Evolutionary conservation across 2,888 invertebrate species (phyloP).

Genomic region (Tillus elongatus): DNA sequence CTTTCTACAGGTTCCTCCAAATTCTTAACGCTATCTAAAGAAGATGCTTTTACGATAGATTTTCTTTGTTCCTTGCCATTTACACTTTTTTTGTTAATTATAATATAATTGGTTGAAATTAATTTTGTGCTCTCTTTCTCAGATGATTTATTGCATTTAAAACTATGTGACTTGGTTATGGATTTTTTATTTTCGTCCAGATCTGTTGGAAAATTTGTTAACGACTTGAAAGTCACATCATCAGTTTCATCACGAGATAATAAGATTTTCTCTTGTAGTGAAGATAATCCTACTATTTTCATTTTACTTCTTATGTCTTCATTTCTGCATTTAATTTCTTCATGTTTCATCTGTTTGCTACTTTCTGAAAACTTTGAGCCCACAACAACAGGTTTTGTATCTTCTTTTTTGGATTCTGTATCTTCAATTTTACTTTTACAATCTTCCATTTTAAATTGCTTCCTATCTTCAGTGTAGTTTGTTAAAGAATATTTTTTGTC

Average conservation of each 20-base stretch:
- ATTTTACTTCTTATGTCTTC: constrained; percentile 34
- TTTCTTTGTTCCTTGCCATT: constrained; percentile 18
- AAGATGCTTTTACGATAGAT: constrained; percentile 35
- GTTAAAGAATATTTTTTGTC: neutral
- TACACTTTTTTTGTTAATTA: constrained; percentile 24
- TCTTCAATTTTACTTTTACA: constrained; percentile 25
- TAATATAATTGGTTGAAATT: constrained; percentile 22
- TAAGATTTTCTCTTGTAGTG: constrained; percentile 48
- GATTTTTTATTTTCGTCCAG: constrained; percentile 46
- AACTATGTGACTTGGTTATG: constrained; percentile 64
- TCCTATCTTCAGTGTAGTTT: constrained; percentile 5
- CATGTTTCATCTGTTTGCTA: constrained; percentile 16
- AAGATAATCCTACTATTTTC: constrained; percentile 46
- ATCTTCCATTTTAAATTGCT: constrained; percentile 18
- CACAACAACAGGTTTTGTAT: too few species aligned
- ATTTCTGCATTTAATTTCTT: constrained; percentile 14
- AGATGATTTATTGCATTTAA: constrained; percentile 47
- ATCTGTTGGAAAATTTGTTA: constrained; percentile 32
- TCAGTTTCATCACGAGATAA: constrained; percentile 36
- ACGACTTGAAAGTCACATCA: constrained; percentile 33
- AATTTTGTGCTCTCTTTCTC: constrained; percentile 5
- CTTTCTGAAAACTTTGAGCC: neutral
- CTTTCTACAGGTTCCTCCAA: constrained; percentile 43
- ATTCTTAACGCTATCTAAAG: constrained; percentile 52
- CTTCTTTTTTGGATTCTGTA: constrained; percentile 29